A percentile compares a stretch with the other conserved stretches of the same genome.
phyloP scores from a whole-genome alignment of 2,888 invertebrate species.

The Nephrotoma flavescens region DNA sequence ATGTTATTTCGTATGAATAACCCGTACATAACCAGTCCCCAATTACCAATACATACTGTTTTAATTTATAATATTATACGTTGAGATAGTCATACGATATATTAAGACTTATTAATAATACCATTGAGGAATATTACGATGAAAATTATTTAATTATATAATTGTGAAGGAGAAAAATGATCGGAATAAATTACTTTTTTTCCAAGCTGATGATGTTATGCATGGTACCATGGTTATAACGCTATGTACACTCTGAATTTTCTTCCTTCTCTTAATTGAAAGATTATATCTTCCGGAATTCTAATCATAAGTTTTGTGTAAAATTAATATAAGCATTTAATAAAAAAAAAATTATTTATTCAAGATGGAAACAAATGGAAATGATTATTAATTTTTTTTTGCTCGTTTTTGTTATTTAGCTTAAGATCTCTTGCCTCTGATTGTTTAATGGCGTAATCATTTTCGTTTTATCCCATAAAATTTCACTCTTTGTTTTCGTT shows the following conservation, averaged over 20 bases:
- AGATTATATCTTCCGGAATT: not conserved
- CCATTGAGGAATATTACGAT: not conserved
- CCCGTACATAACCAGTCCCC: not conserved
- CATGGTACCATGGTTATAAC: not conserved
- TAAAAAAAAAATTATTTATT: not conserved
- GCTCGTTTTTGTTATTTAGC: not conserved
- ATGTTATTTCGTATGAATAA: no score
- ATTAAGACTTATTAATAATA: not conserved
- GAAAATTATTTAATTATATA: not conserved
- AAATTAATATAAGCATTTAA: not conserved
- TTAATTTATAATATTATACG: not conserved
- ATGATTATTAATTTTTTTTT: not conserved
- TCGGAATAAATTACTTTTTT: not conserved
- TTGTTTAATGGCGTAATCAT: not conserved
- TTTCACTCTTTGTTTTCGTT: not conserved
- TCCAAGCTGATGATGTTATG: not conserved
- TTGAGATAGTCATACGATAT: not conserved
- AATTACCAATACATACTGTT: not conserved
- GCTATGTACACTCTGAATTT: not conserved
- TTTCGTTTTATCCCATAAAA: not conserved
- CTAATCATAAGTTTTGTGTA: not conserved
- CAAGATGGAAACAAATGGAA: not conserved
- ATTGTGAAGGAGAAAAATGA: not conserved
- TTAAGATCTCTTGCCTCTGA: not conserved
- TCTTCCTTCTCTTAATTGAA: not conserved